These are phyloP conservation scores for Gobio gobio DNA, from an alignment of 2,113 vertebrate genomes.

Conservation along the genomic window DNA sequence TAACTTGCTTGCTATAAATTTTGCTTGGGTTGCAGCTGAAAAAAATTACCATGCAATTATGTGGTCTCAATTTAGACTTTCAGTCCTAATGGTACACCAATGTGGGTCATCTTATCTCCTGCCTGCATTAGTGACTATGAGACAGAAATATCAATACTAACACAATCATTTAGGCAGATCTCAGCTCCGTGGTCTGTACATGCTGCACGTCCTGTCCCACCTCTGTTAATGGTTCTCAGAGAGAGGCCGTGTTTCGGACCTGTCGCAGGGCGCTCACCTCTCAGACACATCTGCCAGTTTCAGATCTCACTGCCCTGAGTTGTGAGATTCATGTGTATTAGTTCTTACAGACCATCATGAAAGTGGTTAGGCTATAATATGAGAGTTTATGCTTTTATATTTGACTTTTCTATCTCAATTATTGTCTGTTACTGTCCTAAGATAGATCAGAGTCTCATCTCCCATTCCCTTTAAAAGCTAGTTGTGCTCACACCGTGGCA, in stretches of 20 bases:
- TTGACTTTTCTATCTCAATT: background rate
- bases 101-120: slow-evolving; percentile 61
- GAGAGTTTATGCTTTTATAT: background rate
- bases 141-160: slow-evolving; percentile 58
- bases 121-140: slow-evolving; percentile 54
- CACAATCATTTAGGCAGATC: slow-evolving; percentile 58
- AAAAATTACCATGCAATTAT: slow-evolving; percentile 1
- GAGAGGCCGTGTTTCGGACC: background rate
- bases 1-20: background rate
- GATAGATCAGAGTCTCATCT: background rate
- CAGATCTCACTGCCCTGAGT: slow-evolving; percentile 6
- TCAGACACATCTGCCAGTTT: slow-evolving; percentile 34
- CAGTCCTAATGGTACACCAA: background rate
- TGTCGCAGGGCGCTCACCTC: slow-evolving; percentile 17
- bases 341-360: background rate
- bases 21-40: background rate
- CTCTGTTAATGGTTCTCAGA: slow-evolving; percentile 39
- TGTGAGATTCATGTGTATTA: slow-evolving; percentile 47
- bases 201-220: slow-evolving; percentile 22
- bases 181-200: slow-evolving; percentile 55
- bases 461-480: too few species aligned
- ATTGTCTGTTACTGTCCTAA: slow-evolving; percentile 45
- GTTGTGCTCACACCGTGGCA: too few species aligned
- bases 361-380: background rate
- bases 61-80: slow-evolving; percentile 1